Evolutionary conservation across 2,888 invertebrate species (phyloP), one percentile per base, ranked within the genome.

Genomic region (Leucoma salicis): DNA sequence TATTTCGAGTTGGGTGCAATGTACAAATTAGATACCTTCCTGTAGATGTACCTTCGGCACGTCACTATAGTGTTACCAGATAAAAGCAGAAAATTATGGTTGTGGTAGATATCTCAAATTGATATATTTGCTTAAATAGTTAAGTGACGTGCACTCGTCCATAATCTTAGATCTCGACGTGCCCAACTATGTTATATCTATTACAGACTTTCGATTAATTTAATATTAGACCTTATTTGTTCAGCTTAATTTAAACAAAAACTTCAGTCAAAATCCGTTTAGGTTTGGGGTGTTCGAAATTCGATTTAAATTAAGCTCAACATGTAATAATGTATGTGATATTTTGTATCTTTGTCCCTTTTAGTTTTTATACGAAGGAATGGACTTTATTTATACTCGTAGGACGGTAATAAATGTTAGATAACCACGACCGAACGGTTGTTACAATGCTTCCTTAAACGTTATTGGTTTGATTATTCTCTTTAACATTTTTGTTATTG

Each of bases 271-370:
- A 39, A 44, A 49, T 39, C 43, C 53, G 46, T 70, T 63, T 64
- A 69, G 66, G 50, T 57, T 62, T 67, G 70, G 73, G 75, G 69
- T 71, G 69, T 60, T 66, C 63, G 45, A 51, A 58, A 63, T 75
- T 72, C 65, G 57, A 77, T 82, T 87, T 86, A 83, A 88, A 89
- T 89, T 88, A 86, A 89, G 89, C 90, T 89, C 87, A 86, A 89
- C 89, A 82, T 80, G 77, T 86, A 87, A 85, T 81, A 81, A 84
- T 88, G 90, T 90, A 84, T 90, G 90, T 90, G 90, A 90, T 90
- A 90, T 90, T 90, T 88, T 88, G 79, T 82, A 80, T 81, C 83
- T 80, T 82, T 81, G 78, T 71, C 79, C 81, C 74, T 74, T 78
- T 84, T 78, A 76, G 66, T 74, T 75, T 82, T 80, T 73, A 75